Conservation (phyloP, 2,888 invertebrate species). For the Creontiades dilutus region DNA sequence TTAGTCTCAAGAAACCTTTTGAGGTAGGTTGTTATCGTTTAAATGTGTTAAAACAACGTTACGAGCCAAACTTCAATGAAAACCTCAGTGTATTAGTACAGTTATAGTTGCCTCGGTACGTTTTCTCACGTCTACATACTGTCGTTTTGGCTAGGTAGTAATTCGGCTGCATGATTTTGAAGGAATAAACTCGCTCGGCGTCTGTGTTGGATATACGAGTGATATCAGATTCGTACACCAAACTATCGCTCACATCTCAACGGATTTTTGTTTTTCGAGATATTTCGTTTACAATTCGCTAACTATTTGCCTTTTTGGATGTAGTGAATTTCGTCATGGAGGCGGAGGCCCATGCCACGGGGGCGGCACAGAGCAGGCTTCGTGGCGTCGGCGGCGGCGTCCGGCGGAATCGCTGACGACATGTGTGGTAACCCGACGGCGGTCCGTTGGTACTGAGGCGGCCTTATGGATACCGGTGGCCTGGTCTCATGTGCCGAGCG, state of each 20-base stretch:
- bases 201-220: neutral
- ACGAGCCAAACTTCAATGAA: neutral
- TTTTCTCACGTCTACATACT: neutral
- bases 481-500: neutral
- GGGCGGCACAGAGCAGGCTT: conserved; percentile 43
- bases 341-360: conserved; percentile 50
- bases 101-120: neutral
- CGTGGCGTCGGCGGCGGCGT: neutral
- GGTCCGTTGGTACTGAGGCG: neutral
- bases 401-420: neutral
- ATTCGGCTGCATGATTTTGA: conserved; percentile 26
- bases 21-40: too few species aligned
- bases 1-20: too few species aligned
- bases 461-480: too few species aligned
- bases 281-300: neutral
- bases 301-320: conserved; percentile 56
- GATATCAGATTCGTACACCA: neutral
- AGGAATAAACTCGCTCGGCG: neutral
- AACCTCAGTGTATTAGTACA: neutral
- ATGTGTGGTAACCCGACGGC: conserved; percentile 15
- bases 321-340: conserved; percentile 56
- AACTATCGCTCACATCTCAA: neutral
- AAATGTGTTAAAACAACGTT: neutral
- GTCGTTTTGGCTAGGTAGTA: neutral
- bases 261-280: neutral